Conservation (phyloP, 2,113 vertebrate genomes). For the Tretioscincus oriximinensis region DNA sequence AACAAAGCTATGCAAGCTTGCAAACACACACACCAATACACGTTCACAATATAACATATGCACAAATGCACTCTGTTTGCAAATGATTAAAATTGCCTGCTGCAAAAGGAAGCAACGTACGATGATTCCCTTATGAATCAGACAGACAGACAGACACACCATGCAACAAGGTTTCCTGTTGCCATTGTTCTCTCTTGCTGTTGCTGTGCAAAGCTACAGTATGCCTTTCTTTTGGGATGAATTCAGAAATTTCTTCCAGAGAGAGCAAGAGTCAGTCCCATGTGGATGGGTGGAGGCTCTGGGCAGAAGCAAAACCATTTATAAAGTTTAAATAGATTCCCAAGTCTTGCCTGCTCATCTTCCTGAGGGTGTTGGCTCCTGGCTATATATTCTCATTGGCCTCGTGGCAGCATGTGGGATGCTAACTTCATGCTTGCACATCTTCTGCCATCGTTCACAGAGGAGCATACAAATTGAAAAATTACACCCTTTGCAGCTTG, state of each 20-base stretch:
- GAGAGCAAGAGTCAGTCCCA: neutral
- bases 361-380: neutral
- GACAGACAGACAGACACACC: conserved; percentile 28
- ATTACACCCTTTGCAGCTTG: conserved; percentile 6
- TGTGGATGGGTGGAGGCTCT: neutral
- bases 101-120: conserved; percentile 13
- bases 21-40: too few species aligned
- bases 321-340: conserved; percentile 13
- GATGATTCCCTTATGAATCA: neutral
- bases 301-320: neutral
- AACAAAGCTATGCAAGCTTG: neutral
- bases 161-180: conserved; percentile 38
- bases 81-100: conserved; percentile 35
- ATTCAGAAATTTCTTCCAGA: conserved; percentile 30
- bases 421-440: neutral
- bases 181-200: conserved; percentile 20
- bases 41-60: too few species aligned
- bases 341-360: neutral
- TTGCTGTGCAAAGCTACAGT: neutral
- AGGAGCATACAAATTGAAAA: conserved; percentile 1
- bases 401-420: neutral
- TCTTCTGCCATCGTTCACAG: conserved; percentile 9
- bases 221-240: conserved; percentile 3
- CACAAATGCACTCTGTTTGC: conserved; percentile 37
- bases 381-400: neutral